Conservation (phyloP, 2,888 invertebrate species). For the Diadegma fenestrale region DNA sequence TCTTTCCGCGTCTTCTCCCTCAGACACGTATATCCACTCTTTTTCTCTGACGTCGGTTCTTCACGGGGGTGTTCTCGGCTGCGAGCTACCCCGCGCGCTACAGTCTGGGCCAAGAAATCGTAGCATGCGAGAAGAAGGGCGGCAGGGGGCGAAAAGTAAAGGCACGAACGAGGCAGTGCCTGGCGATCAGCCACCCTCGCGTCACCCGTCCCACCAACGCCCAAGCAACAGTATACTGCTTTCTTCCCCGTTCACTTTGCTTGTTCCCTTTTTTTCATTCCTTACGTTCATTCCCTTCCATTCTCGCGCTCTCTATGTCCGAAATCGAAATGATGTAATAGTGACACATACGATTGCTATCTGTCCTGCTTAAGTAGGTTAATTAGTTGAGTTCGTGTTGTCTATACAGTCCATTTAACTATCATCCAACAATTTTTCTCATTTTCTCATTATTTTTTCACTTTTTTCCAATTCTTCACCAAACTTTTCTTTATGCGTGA, state of each 20-base stretch:
- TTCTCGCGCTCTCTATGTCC: slow-evolving; percentile 48
- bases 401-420: background rate
- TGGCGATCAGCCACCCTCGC: slow-evolving; percentile 79
- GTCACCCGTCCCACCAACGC: slow-evolving; percentile 57
- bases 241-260: slow-evolving; percentile 69
- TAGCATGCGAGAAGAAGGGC: slow-evolving; percentile 42
- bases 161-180: slow-evolving; percentile 82
- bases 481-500: background rate
- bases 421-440: slow-evolving; percentile 35
- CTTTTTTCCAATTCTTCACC: background rate
- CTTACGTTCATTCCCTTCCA: slow-evolving; percentile 48
- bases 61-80: slow-evolving; percentile 56
- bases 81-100: slow-evolving; percentile 64
- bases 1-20: slow-evolving; percentile 32
- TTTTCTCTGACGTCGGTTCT: slow-evolving; percentile 65
- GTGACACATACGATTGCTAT: slow-evolving; percentile 66
- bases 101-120: slow-evolving; percentile 72
- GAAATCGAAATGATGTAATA: slow-evolving; percentile 60
- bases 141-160: slow-evolving; percentile 72
- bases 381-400: slow-evolving; percentile 41
- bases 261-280: slow-evolving; percentile 63
- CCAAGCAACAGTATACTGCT: slow-evolving; percentile 64
- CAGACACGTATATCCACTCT: slow-evolving; percentile 59
- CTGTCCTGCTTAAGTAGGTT: slow-evolving; percentile 55
- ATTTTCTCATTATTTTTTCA: background rate